Evolutionary conservation across 1,140 invertebrate genomes (phyloP), one percentile per base, ranked within the genome.

Genomic region (Hycleus phaleratus): DNA sequence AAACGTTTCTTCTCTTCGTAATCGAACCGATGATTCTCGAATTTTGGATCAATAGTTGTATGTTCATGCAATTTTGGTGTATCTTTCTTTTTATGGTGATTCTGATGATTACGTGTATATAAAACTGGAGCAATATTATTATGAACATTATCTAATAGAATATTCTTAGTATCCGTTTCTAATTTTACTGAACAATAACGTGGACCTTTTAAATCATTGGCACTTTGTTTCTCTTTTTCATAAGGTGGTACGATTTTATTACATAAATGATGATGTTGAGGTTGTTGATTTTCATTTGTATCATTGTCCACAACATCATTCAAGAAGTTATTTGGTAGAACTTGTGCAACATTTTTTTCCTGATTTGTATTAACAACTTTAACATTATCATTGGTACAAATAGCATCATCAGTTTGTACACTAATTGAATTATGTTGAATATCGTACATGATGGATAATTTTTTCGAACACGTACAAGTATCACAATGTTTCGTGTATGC

Each of bases 401-500:
- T 56, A 58, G 60, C 10, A 60, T 26, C 78, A 38, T 75, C 74
- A 3, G 82, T 85, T 69, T 84, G 82, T 5, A 81, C 84, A n/a
- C 79, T 75, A 39, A 82, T 76, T 39, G 78, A 77, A 61, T 82
- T 81, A 63, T 78, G 77, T 58, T 73, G 77, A 24, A 78, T 75
- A 39, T 80, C 77, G 60, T 81, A 80, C 38, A 81, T 79, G 61
- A 84, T 77, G 53, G 80, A 81, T 50, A 82, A 79, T 47, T 58
- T 69, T 66, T 82, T 83, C 26, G 78, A 80, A 73, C 89, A 92
- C 43, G 81, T 83, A 65, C 89, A 91, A 1, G 86, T 88, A 59
- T 86, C 82, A 73, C 88, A 91, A 66, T 92, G 91, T 71, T 88
- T 89, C 6, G 82, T 80, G 55, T 84, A 79, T 47, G 77, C 73